Evolutionary conservation across 2,113 vertebrate species (phyloP).

Genomic region (Ceyx cyanopectus): DNA sequence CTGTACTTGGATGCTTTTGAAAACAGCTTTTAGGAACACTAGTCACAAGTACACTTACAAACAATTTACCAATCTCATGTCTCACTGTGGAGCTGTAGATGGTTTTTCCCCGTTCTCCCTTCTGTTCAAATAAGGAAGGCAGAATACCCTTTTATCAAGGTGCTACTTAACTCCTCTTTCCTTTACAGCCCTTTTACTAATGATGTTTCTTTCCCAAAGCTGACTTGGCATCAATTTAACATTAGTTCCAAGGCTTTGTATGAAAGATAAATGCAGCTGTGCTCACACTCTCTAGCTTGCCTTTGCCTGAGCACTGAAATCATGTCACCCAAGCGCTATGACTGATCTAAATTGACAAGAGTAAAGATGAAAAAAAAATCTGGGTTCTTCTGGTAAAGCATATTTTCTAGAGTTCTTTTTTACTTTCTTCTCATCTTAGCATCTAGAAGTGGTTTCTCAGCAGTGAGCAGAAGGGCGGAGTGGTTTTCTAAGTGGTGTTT

Average conservation of each 20-base stretch:
- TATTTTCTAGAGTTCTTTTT: background rate
- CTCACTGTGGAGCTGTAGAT: background rate
- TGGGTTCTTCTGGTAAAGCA: background rate
- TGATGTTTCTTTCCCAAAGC: slow-evolving; percentile 32
- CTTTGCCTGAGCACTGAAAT: background rate
- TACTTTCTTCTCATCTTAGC: background rate
- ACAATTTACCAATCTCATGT: background rate
- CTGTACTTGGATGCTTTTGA: slow-evolving; percentile 1
- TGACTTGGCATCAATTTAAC: slow-evolving; percentile 49
- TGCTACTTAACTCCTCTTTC: slow-evolving; percentile 28
- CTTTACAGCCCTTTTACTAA: slow-evolving; percentile 17
- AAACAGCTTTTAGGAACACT: slow-evolving; percentile 22
- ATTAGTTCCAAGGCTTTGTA: slow-evolving; percentile 31
- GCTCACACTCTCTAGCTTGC: slow-evolving; percentile 5
- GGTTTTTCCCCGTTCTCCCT: background rate
- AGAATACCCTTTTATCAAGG: slow-evolving; percentile 8
- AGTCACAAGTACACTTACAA: background rate
- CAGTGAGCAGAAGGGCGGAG: background rate
- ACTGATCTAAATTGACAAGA: slow-evolving; percentile 41
- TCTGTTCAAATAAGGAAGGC: background rate
- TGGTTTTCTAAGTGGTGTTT: slow-evolving; percentile 2
- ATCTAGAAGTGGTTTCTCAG: background rate
- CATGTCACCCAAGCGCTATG: background rate
- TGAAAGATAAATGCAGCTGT: slow-evolving; percentile 37
- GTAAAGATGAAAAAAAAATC: background rate